Evolutionary conservation across 2,888 invertebrate genomes (phyloP).

Genomic region (Hecatera dysodea): DNA sequence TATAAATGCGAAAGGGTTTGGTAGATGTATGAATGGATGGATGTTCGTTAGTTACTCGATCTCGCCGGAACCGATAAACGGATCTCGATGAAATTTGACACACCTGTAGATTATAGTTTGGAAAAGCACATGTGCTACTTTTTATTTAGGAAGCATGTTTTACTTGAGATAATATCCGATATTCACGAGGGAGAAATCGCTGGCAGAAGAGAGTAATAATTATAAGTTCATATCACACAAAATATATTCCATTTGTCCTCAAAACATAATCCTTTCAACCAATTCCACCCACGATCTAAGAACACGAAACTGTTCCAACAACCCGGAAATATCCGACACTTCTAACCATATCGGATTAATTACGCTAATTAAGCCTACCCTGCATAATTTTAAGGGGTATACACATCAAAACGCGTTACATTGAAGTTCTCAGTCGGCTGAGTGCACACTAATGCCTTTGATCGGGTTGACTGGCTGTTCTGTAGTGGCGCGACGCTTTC

Average conservation of each 20-base stretch:
- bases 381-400: slow-evolving; percentile 50
- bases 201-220: too few species aligned
- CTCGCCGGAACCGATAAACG: too few species aligned
- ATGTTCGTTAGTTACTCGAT: too few species aligned
- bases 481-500: slow-evolving; percentile 52
- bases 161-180: too few species aligned
- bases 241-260: background rate
- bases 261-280: slow-evolving; percentile 3
- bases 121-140: too few species aligned
- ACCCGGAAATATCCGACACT: slow-evolving; percentile 22
- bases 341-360: slow-evolving; percentile 46
- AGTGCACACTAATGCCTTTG: slow-evolving; percentile 62
- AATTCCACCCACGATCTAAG: background rate
- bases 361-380: slow-evolving; percentile 39
- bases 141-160: too few species aligned
- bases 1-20: too few species aligned
- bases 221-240: background rate
- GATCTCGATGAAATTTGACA: too few species aligned
- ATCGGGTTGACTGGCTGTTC: slow-evolving; percentile 61
- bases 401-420: slow-evolving; percentile 64
- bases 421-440: slow-evolving; percentile 45
- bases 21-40: too few species aligned
- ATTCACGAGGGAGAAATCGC: too few species aligned
- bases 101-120: too few species aligned
- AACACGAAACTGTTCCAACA: background rate